Base-by-base conservation (phyloP, 1,140 invertebrate species). In the Brachionus sp. region DNA sequence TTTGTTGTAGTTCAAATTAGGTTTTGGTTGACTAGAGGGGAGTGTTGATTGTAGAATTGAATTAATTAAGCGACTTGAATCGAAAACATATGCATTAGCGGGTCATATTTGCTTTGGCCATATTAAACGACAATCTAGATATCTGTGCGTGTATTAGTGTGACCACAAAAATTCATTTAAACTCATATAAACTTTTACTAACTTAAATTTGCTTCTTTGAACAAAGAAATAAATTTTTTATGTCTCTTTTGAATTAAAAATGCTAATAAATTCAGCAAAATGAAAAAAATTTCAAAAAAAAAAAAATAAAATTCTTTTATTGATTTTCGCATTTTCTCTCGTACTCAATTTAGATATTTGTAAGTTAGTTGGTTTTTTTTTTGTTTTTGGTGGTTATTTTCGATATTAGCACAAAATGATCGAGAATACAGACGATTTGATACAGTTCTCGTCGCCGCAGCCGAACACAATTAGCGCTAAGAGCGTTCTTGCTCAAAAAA, bases 171-270 rank as follows among this genome's bases (percentile, higher is more conserved):
- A 57, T 23, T 5, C 19, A 13, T 19, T 19, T 23, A 23, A 29
- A 33, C 25, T 1, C 10, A 66, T 25, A 66, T 37, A 37, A 66
- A 66, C 64, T 66, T 66, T 70, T 70, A 19, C 16, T 37, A 70
- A 70, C 35, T 70, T 70, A 37, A 70, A 70, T 70, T 70, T 70
- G 66, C 66, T 66, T 37, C 23, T 37, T 33, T 33, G 6, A 37
- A 16, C 29, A 66, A 66, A 66, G 13, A 33, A 66, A n/a, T 29
- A 66, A 35, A 4, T 25, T 33, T 33, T 70, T 33, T 70, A 35
- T 39, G 16, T 70, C 66, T 70, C 66, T 37, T 29, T 66, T 9
- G 19, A 70, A 70, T 70, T 70, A 70, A 70, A 70, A 70, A 70
- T 70, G 66, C 66, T 70, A 70, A 70, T 70, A 70, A 70, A 70